Conservation (phyloP, 2,113 vertebrate species). For the Edolisoma coerulescens region DNA sequence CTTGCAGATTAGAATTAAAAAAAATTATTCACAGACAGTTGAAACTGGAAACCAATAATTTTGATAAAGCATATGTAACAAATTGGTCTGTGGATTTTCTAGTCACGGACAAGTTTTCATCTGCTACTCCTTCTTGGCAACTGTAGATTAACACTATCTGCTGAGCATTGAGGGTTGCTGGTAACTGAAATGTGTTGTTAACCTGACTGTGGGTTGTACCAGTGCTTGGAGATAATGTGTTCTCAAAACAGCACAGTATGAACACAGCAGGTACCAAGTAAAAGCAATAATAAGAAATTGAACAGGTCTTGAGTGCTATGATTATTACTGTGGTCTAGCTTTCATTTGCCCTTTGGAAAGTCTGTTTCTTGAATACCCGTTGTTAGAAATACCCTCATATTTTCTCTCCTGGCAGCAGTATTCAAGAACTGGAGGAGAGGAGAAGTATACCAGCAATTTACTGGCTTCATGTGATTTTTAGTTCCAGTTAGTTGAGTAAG, state of each 20-base stretch:
- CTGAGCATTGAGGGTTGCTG: slow-evolving; percentile 5
- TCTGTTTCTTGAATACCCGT: slow-evolving; percentile 40
- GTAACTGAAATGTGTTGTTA: slow-evolving; percentile 60
- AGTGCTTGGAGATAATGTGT: slow-evolving; percentile 59
- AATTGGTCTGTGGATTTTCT: background rate
- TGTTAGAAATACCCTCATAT: slow-evolving; percentile 43
- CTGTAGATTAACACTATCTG: slow-evolving; percentile 48
- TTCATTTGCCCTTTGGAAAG: slow-evolving; percentile 58
- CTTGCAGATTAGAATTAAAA: background rate
- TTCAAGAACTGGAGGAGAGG: background rate
- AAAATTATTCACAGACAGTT: background rate
- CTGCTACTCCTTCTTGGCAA: background rate
- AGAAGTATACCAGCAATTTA: background rate
- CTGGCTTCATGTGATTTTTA: background rate
- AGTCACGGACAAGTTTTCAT: background rate
- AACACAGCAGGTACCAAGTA: slow-evolving; percentile 65
- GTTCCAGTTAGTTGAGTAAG: background rate
- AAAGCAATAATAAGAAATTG: slow-evolving; percentile 78
- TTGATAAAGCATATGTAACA: background rate
- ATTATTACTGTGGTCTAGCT: slow-evolving; percentile 67
- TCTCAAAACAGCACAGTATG: slow-evolving; percentile 52
- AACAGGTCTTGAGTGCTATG: slow-evolving; percentile 64
- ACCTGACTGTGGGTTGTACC: slow-evolving; percentile 39
- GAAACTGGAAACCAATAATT: background rate
- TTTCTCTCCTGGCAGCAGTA: slow-evolving; percentile 47